Percentiles rank a stretch among this genome's conserved stretches.
These are phyloP conservation scores for Acinonyx jubatus DNA, from an alignment of 2,113 vertebrate genomes.

Conservation along the genomic window DNA sequence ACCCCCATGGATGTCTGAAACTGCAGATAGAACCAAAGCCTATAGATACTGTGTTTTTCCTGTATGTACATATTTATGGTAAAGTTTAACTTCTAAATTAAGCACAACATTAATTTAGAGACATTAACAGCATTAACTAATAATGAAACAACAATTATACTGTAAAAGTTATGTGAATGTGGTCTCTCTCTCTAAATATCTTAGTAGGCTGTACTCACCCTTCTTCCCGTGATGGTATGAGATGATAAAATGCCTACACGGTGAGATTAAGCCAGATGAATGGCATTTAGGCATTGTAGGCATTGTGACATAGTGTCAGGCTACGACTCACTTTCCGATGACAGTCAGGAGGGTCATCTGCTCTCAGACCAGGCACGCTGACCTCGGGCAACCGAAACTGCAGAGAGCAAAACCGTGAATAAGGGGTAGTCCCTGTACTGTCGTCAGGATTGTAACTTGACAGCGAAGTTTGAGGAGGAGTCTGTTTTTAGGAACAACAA, in stretches of 20 bases:
- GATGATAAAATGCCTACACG: background rate
- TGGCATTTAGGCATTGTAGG: background rate
- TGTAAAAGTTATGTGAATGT: background rate
- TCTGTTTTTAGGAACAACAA: background rate
- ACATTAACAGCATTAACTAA: background rate
- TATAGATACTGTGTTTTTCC: background rate
- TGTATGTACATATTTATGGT: background rate
- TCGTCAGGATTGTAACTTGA: background rate
- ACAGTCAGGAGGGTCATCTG: background rate
- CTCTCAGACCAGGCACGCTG: background rate
- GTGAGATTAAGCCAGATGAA: background rate
- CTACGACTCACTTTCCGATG: background rate
- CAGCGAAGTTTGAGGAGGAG: background rate
- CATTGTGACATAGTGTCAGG: background rate
- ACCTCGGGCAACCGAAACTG: background rate
- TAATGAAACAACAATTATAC: background rate
- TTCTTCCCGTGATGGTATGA: background rate
- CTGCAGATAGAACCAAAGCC: background rate
- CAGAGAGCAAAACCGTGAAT: background rate
- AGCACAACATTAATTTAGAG: background rate
- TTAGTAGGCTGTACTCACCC: background rate
- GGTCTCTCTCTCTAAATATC: background rate
- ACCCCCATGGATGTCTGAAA: background rate
- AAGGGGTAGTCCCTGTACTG: background rate
- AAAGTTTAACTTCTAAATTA: background rate